phyloP scores from a whole-genome alignment of 2,113 vertebrate genomes.

The Calyptommatus sinebrachiatus region DNA sequence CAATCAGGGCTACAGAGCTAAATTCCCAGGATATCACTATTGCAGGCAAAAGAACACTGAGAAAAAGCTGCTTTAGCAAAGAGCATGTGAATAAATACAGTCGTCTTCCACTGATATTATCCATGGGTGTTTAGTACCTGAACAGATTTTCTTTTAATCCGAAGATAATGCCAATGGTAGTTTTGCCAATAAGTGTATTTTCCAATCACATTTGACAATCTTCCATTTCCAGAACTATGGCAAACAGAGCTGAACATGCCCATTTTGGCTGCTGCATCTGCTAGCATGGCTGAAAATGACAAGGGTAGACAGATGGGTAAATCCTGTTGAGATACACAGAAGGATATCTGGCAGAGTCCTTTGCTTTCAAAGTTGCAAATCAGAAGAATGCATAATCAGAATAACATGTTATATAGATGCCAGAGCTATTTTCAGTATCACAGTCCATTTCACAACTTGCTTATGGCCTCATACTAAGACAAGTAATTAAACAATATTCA shows the following conservation, averaged over 20 bases:
- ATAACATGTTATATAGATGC: not conserved
- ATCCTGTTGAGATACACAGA: not conserved
- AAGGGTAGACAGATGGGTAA: not conserved
- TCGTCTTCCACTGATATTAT: not conserved
- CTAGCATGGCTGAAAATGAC: not conserved
- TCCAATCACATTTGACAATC: not conserved
- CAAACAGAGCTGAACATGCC: slow-evolving; percentile 9
- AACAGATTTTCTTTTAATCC: not conserved
- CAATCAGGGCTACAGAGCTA: too few relatives aligned
- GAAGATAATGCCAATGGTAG: not conserved
- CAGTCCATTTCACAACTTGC: too few relatives aligned
- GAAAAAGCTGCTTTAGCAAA: not conserved
- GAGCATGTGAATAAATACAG: not conserved
- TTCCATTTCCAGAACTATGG: not conserved
- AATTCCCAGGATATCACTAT: too few relatives aligned
- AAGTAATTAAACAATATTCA: not conserved
- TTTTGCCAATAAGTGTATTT: not conserved
- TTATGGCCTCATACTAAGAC: too few relatives aligned
- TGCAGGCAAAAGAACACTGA: not conserved
- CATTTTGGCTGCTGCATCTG: not conserved
- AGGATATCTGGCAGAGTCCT: not conserved
- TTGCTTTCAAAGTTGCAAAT: not conserved
- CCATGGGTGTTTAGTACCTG: not conserved
- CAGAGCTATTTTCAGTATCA: not conserved
- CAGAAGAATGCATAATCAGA: not conserved